These are phyloP conservation scores for Hydra vulgaris DNA, from an alignment of 30 jellyfish, hydroid and myxozoan species.

Conservation along the genomic window DNA sequence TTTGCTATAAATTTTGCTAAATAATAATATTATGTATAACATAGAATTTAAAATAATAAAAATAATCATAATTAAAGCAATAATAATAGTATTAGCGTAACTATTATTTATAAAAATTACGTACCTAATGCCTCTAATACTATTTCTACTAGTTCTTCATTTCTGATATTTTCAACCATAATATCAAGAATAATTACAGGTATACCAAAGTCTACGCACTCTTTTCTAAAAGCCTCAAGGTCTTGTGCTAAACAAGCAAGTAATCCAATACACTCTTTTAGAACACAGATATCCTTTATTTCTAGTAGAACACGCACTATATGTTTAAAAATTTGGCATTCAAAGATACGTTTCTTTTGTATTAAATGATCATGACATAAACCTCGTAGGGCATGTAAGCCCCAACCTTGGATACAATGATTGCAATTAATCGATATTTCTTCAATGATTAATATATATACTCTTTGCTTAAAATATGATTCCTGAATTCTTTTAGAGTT, in stretches of 20 bases:
- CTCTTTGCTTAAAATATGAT: slow-evolving; percentile 54
- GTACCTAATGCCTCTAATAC: slow-evolving; percentile 76
- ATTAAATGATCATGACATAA: slow-evolving; percentile 44
- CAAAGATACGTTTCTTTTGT: slow-evolving; percentile 58
- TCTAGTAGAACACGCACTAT: slow-evolving; percentile 30
- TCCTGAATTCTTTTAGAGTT: slow-evolving; percentile 44
- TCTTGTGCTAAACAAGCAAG: slow-evolving; percentile 82
- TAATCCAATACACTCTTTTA: slow-evolving; percentile 57
- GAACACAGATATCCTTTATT: slow-evolving; percentile 27
- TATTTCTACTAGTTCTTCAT: slow-evolving; percentile 44
- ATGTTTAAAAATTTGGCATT: slow-evolving; percentile 36
- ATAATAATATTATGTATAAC: no score
- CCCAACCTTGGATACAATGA: slow-evolving; percentile 65
- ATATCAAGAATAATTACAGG: slow-evolving; percentile 48
- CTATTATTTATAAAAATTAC: no score
- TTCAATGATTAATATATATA: slow-evolving; percentile 50
- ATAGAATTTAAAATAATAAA: no score
- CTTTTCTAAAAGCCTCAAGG: slow-evolving; percentile 57
- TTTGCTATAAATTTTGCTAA: no score
- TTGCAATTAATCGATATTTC: slow-evolving; percentile 40
- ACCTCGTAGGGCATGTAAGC: slow-evolving; percentile 76
- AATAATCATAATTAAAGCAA: no score
- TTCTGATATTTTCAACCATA: slow-evolving; percentile 11
- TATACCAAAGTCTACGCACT: slow-evolving; percentile 46
- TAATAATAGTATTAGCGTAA: no score